Evolutionary conservation across 2,888 invertebrate genomes (phyloP).

Genomic region (Pemphredon lugubris): DNA sequence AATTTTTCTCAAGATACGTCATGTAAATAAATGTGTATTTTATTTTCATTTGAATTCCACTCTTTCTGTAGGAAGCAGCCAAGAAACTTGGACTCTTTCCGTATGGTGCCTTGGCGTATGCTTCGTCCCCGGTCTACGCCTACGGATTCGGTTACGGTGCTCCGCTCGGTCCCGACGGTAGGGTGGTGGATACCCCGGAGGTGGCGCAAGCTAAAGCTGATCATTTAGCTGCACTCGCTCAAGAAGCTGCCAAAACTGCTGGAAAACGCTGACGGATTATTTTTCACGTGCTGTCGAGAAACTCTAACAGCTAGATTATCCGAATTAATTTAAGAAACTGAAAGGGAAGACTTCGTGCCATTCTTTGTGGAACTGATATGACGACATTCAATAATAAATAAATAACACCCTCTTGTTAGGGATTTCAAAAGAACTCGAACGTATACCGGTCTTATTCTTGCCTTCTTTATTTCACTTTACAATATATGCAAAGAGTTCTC

Average conservation of each 20-base stretch:
- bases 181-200: conserved; percentile 77
- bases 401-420: not conserved
- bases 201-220: conserved; percentile 76
- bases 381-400: conserved; percentile 34
- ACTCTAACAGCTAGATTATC: no score
- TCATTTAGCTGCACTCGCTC: conserved; percentile 72
- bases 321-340: no score
- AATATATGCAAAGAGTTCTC: no score
- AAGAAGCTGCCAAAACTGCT: conserved; percentile 60
- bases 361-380: conserved; percentile 22
- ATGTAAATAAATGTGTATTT: not conserved
- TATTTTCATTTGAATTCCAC: not conserved
- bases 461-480: no score
- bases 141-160: conserved; percentile 72
- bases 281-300: not conserved
- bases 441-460: no score
- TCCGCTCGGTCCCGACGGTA: conserved; percentile 72
- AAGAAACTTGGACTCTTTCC: conserved; percentile 61
- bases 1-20: not conserved
- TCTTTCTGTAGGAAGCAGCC: conserved; percentile 57
- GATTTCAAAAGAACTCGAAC: no score
- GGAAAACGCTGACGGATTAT: conserved; percentile 12
- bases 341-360: conserved; percentile 2
- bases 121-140: conserved; percentile 64
- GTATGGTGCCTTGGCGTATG: conserved; percentile 72